A percentile compares a stretch with the other conserved stretches of the same genome.
Conservation (phyloP, 1,140 invertebrate genomes). For the Phymastichus coffea region DNA sequence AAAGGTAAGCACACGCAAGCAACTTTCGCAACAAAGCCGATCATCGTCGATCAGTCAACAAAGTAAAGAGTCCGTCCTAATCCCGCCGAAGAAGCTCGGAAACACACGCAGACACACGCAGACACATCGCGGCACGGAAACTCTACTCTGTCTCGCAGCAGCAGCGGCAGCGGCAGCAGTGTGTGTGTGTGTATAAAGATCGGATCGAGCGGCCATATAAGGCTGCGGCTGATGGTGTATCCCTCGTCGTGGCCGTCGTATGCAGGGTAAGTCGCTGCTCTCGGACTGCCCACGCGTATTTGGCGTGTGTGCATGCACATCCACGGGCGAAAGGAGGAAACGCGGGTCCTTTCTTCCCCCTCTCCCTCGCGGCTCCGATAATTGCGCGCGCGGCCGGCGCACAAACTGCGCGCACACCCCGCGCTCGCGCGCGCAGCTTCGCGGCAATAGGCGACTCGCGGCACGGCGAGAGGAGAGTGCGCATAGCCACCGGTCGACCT, state of each 20-base stretch:
- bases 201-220: not conserved
- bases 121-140: not conserved
- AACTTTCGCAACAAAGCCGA: no score
- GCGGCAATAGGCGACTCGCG: not conserved
- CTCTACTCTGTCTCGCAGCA: not conserved
- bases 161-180: not conserved
- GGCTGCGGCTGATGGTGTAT: not conserved
- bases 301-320: no score
- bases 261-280: no score
- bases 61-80: no score
- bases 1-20: no score
- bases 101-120: not conserved
- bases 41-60: no score
- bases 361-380: no score
- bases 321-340: constrained; percentile 7
- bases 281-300: not conserved
- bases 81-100: no score
- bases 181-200: not conserved
- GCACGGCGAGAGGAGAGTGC: not conserved
- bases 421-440: not conserved
- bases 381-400: not conserved
- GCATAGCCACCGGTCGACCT: constrained; percentile 25
- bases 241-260: no score
- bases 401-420: no score
- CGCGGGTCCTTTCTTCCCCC: no score